phyloP scores from a whole-genome alignment of 2,888 invertebrate species.

The Urechis unicinctus region DNA sequence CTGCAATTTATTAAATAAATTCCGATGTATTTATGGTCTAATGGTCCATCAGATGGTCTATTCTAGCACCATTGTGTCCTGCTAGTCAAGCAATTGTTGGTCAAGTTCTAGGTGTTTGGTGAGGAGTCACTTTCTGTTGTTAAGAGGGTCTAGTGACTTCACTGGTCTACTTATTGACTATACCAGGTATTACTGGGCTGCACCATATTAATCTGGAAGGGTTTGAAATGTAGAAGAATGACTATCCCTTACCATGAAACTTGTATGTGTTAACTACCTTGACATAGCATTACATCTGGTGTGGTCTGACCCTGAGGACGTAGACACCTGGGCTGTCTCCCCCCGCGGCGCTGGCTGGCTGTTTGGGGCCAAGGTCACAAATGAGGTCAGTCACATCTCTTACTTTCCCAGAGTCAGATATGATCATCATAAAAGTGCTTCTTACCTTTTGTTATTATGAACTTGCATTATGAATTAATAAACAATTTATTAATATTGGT shows the following conservation, averaged over 20 bases:
- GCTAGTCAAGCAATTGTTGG: too few species aligned
- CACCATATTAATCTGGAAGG: neutral
- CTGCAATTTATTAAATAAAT: too few species aligned
- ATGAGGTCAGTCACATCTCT: conserved; percentile 49
- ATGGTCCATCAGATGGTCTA: too few species aligned
- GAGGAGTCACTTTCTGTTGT: too few species aligned
- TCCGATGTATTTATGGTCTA: too few species aligned
- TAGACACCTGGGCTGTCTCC: conserved; percentile 86
- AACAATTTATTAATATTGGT: neutral
- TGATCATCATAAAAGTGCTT: neutral
- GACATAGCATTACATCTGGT: conserved; percentile 60
- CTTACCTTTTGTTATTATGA: neutral
- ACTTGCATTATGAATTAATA: neutral
- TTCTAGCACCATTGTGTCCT: too few species aligned
- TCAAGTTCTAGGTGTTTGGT: too few species aligned
- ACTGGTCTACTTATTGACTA: too few species aligned
- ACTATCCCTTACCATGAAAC: neutral
- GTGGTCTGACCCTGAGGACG: conserved; percentile 99
- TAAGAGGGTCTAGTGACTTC: too few species aligned
- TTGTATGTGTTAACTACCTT: too few species aligned
- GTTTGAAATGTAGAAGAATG: neutral
- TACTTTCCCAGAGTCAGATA: neutral
- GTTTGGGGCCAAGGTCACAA: conserved; percentile 89
- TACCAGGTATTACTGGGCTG: neutral
- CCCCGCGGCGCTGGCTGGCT: conserved; percentile 97